These are phyloP conservation scores for Sipha flava DNA, from an alignment of 1,140 invertebrate species.

Conservation along the genomic window DNA sequence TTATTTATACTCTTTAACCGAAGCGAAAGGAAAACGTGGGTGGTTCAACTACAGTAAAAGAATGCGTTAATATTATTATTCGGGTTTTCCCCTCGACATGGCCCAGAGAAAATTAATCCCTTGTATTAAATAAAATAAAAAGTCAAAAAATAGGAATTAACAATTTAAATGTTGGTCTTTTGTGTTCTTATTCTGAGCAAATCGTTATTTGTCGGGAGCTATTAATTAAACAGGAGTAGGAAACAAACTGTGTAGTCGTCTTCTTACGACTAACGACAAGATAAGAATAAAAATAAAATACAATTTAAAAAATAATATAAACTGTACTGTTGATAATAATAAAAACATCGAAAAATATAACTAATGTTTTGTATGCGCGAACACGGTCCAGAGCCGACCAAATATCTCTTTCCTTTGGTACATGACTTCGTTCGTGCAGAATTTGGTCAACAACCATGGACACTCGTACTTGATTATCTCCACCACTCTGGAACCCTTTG, in stretches of 20 bases:
- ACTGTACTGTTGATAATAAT: not conserved
- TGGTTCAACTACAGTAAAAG: not conserved
- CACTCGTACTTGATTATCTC: conserved; percentile 58
- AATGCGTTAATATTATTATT: conserved; percentile 12
- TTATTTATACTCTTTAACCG: not conserved
- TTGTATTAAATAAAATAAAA: not conserved
- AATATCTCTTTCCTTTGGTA: conserved; percentile 53
- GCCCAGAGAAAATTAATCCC: not conserved
- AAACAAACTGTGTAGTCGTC: not conserved
- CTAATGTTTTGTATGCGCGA: not conserved
- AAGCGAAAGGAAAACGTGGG: too few relatives aligned
- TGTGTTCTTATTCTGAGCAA: not conserved
- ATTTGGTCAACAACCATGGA: conserved; percentile 48
- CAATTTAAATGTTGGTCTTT: conserved; percentile 18
- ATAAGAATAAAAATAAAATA: not conserved
- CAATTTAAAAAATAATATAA: not conserved
- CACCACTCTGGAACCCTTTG: conserved; percentile 48
- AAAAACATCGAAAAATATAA: not conserved
- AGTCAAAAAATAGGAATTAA: conserved; percentile 10
- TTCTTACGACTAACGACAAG: not conserved
- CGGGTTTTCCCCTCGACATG: not conserved
- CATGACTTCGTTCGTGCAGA: conserved; percentile 53
- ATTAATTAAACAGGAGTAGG: conserved; percentile 20
- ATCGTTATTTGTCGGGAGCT: not conserved
- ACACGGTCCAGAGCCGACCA: not conserved